Evolutionary conservation across 2,113 vertebrate species (phyloP).

Genomic region (Leucosticte australis): DNA sequence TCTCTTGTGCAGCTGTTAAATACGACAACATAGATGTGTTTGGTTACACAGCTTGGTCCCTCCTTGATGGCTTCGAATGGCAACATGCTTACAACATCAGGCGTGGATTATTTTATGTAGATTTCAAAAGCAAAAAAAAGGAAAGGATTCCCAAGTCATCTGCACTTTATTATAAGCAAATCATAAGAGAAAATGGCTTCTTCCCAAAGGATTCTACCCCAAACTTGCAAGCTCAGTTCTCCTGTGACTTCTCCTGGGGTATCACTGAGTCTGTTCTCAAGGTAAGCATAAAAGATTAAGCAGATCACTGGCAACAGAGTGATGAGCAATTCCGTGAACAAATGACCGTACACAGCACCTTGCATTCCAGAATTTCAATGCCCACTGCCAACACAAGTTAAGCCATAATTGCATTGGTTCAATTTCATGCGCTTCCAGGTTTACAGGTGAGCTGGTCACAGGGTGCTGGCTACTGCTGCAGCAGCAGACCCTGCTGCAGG

Average conservation of each 20-base stretch:
- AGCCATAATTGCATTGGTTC: background rate
- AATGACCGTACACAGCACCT: rapidly evolving
- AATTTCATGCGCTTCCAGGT: background rate
- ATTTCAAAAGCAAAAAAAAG: constrained; percentile 79
- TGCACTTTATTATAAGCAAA: constrained; percentile 85
- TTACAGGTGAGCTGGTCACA: background rate
- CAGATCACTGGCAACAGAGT: background rate
- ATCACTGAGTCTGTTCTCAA: constrained; percentile 88
- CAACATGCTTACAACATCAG: constrained; percentile 82
- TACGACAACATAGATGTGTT: constrained; percentile 85
- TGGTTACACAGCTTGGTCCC: constrained; percentile 91
- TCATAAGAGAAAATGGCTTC: constrained; percentile 87
- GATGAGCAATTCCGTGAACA: background rate
- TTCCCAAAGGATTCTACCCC: constrained; percentile 59
- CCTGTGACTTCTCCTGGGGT: constrained; percentile 93
- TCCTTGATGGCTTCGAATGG: constrained; percentile 96
- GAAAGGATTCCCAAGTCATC: constrained; percentile 87
- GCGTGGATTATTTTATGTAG: constrained; percentile 89
- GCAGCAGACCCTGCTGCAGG: background rate
- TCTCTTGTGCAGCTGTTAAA: constrained; percentile 77
- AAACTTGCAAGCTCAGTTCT: constrained; percentile 78
- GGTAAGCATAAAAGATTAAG: constrained; percentile 68
- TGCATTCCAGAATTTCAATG: background rate
- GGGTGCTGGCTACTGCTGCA: background rate
- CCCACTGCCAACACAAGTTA: background rate